These are phyloP conservation scores for Phyllostomus hastatus DNA, from an alignment of 2,113 vertebrate species.

Conservation along the genomic window DNA sequence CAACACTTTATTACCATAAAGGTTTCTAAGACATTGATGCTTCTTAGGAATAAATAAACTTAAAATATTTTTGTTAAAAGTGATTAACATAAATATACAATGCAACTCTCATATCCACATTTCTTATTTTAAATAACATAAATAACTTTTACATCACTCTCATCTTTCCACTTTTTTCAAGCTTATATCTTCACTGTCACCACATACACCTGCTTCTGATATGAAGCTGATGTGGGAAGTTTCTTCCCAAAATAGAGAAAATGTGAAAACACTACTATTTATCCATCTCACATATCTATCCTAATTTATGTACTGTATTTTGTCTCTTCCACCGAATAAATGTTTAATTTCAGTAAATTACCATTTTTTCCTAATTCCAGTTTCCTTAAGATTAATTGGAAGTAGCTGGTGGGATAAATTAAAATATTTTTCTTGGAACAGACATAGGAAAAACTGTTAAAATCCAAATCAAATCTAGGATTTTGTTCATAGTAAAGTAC, in stretches of 20 bases:
- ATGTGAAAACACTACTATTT: background rate
- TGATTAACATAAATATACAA: conserved; percentile 24
- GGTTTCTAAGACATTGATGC: conserved; percentile 52
- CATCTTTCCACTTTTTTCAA: background rate
- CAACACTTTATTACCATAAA: conserved; percentile 62
- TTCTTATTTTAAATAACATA: conserved; percentile 2
- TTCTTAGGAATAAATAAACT: conserved; percentile 53
- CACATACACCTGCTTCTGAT: background rate
- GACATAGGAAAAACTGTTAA: background rate
- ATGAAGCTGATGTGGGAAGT: background rate
- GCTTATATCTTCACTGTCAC: background rate
- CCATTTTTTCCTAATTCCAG: background rate
- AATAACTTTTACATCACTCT: background rate
- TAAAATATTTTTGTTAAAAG: conserved; percentile 46
- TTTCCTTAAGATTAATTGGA: background rate
- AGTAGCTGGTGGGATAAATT: background rate
- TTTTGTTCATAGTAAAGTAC: background rate
- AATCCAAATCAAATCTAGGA: background rate
- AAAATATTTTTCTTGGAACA: background rate
- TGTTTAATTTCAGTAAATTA: background rate
- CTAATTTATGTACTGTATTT: background rate
- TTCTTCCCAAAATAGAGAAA: background rate
- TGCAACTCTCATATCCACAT: background rate
- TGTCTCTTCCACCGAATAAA: background rate
- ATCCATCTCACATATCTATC: background rate